Conservation (phyloP, 2,888 invertebrate species). For the Dromius quadrimaculatus region DNA sequence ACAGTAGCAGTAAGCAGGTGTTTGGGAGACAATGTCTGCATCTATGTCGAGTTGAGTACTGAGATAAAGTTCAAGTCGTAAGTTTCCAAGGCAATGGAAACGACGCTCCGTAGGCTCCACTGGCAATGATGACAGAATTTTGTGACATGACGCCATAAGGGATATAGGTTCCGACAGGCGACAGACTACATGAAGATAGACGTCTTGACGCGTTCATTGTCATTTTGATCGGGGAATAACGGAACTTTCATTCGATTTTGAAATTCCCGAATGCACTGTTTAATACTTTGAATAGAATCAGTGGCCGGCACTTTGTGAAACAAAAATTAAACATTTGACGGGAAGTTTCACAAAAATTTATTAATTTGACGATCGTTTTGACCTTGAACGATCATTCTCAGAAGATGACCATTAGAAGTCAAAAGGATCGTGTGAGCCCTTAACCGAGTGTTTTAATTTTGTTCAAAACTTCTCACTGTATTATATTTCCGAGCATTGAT, state of each 20-base stretch:
- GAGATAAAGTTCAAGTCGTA: conserved; percentile 32
- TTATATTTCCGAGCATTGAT: background rate
- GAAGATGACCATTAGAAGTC: no score
- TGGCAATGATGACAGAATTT: conserved; percentile 12
- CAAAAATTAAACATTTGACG: no score
- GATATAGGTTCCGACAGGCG: background rate
- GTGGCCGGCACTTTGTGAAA: no score
- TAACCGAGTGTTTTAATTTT: no score
- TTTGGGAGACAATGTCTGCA: conserved; percentile 23
- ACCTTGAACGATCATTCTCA: no score
- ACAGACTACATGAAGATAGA: background rate
- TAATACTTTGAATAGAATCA: no score
- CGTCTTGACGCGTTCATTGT: conserved; percentile 15
- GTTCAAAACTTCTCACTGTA: no score
- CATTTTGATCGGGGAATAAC: conserved; percentile 3
- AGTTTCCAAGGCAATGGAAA: conserved; percentile 7
- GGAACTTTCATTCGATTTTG: conserved; percentile 4
- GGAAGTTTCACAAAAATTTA: no score
- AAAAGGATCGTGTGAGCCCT: no score
- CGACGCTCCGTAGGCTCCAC: background rate
- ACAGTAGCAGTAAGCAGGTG: conserved; percentile 20
- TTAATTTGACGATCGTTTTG: no score
- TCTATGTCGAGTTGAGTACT: conserved; percentile 32
- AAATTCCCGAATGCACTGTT: conserved; percentile 6
- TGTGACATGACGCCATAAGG: conserved; percentile 8